These are phyloP conservation scores for Eospalax fontanierii DNA, from an alignment of 2,797 vertebrate genomes.

Conservation along the genomic window DNA sequence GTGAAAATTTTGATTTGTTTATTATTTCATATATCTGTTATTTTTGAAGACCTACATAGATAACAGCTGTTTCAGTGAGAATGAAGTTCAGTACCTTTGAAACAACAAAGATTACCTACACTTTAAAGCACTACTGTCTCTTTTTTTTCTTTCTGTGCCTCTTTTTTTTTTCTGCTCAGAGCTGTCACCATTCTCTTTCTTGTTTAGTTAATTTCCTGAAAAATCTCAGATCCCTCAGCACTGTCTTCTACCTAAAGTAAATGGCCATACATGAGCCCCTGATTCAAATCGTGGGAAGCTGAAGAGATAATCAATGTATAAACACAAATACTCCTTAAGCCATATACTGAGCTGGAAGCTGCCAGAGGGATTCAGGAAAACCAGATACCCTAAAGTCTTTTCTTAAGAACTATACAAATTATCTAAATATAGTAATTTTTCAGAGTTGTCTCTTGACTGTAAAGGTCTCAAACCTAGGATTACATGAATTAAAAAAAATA, in stretches of 20 bases:
- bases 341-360: not conserved
- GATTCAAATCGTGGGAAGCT: not conserved
- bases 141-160: not conserved
- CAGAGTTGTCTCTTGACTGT: not conserved
- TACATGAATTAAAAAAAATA: constrained; percentile 15
- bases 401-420: not conserved
- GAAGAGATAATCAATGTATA: not conserved
- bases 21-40: not conserved
- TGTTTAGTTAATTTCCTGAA: not conserved
- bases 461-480: not conserved
- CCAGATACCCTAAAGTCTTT: not conserved
- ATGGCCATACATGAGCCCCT: not conserved
- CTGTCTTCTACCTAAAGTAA: not conserved
- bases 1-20: not conserved
- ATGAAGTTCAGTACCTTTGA: not conserved
- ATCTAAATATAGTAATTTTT: constrained; percentile 6
- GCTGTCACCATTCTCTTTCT: not conserved
- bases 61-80: not conserved
- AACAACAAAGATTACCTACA: not conserved
- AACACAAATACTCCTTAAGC: not conserved
- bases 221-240: not conserved
- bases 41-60: not conserved
- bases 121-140: not conserved
- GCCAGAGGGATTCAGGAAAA: not conserved
- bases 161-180: not conserved